Evolutionary conservation across 1,140 invertebrate species (phyloP), one percentile per base, ranked within the genome.

Genomic region (Latrodectus geometricus): DNA sequence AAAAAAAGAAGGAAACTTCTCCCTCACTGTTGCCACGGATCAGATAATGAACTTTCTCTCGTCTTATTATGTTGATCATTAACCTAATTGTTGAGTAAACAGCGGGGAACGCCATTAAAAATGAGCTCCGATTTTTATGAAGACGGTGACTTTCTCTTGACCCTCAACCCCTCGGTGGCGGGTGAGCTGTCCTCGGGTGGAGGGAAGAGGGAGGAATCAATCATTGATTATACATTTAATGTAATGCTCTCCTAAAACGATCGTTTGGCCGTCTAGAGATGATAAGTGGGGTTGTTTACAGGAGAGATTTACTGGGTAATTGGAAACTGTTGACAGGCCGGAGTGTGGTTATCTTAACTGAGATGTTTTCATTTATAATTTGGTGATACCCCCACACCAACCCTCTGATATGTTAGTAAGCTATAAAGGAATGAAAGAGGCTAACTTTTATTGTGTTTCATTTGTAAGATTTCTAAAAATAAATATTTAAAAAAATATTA

Each of bases 21-120:
- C 8, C 76, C 35, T 61, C 76, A 9, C 11, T 21, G 15, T 49
- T 66, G 15, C 48, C n/a, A 73, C 17, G 1, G 7, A 54, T 20
- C 7, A 78, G 61, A 78, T 78, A 70, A 80, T 15, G 78, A 80
- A 48, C 50, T 61, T 17, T 14, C 20, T 4, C 61, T 21, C 78
- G 17, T 14, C 11, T 61, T 23, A 70, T 78, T 68, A 78, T 78
- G 17, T 61, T 48, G 49, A 3, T 35, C 78, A 80, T 80, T 80
- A 80, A 54, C 68, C 12, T 80, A 80, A 72, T 80, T 56, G 21
- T 54, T 12, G 17, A 54, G 78, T 80, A 72, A 80, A 80, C 68
- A 80, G 70, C 50, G n/a, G 66, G 14, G 72, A 23, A 8, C 48
- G 35, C 48, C 72, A 73, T 73, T 50, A 73, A 15, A 9, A n/a